Percentiles rank a stretch among this genome's conserved stretches.
Evolutionary conservation across 2,888 invertebrate genomes (phyloP).

Genomic region (Acrobasis repandana): DNA sequence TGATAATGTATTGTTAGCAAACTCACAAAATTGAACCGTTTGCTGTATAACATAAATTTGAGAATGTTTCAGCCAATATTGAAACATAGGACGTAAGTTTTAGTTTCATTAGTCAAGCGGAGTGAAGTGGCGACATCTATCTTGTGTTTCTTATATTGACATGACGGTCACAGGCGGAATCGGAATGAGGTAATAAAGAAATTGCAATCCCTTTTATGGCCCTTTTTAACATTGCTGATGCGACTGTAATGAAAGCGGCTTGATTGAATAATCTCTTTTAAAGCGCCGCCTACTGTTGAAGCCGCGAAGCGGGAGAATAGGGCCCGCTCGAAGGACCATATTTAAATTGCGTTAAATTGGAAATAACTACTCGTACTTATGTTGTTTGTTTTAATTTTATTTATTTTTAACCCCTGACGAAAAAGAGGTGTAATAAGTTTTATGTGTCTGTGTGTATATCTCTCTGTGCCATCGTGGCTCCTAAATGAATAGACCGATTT

Average conservation of each 20-base stretch:
- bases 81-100: slow-evolving; percentile 32
- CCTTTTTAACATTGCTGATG: slow-evolving; percentile 52
- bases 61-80: slow-evolving; percentile 21
- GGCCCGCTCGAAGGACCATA: slow-evolving; percentile 28
- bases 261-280: slow-evolving; percentile 60
- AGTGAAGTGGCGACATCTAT: slow-evolving; percentile 63
- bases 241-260: slow-evolving; percentile 53
- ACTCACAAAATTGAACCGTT: slow-evolving; percentile 24
- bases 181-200: slow-evolving; percentile 68
- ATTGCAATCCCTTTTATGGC: slow-evolving; percentile 61
- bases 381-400: neutral
- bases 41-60: slow-evolving; percentile 22
- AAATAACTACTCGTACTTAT: neutral
- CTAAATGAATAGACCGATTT: no score
- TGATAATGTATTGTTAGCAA: slow-evolving; percentile 22
- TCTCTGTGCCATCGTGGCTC: no score
- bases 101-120: slow-evolving; percentile 53
- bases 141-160: slow-evolving; percentile 68
- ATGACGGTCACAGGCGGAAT: slow-evolving; percentile 55
- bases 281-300: slow-evolving; percentile 44
- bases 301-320: slow-evolving; percentile 27
- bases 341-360: neutral
- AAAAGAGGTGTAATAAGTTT: no score
- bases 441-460: no score
- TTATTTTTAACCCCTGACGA: no score